Evolutionary conservation across 2,888 invertebrate genomes (phyloP).

Genomic region (Stenodera caucasica): DNA sequence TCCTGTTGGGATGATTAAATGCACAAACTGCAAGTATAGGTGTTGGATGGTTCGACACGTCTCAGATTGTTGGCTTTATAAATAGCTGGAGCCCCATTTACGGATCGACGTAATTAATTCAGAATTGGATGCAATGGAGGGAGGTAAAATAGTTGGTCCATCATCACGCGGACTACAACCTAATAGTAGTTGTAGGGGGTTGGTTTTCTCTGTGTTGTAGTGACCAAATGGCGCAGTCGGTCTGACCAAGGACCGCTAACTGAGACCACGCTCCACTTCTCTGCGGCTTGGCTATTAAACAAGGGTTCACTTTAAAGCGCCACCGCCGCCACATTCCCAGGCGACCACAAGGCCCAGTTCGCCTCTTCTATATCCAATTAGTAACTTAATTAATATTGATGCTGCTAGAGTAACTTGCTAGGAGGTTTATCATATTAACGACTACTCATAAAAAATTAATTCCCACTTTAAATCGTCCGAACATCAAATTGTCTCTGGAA

Average conservation of each 20-base stretch:
- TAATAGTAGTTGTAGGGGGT: not conserved
- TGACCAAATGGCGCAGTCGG: slow-evolving; percentile 41
- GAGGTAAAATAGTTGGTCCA: too few species aligned
- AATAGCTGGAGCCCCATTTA: not conserved
- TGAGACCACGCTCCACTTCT: slow-evolving; percentile 43
- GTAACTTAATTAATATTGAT: slow-evolving; percentile 48
- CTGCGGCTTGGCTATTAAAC: slow-evolving; percentile 48
- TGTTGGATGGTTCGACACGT: not conserved
- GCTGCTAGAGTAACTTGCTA: slow-evolving; percentile 38
- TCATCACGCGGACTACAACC: slow-evolving; percentile 12
- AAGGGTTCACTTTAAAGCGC: slow-evolving; percentile 41
- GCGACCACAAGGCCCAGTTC: slow-evolving; percentile 42
- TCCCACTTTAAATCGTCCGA: too few species aligned
- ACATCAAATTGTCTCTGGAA: too few species aligned
- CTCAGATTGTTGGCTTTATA: not conserved
- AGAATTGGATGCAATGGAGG: too few species aligned
- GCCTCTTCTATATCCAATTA: slow-evolving; percentile 47
- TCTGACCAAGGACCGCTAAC: slow-evolving; percentile 43
- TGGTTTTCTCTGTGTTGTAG: slow-evolving; percentile 26
- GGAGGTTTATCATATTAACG: slow-evolving; percentile 33
- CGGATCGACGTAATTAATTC: slow-evolving; percentile 3
- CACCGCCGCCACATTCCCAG: slow-evolving; percentile 39
- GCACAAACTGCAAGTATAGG: not conserved
- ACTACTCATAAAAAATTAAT: slow-evolving; percentile 23
- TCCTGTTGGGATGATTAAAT: not conserved